A percentile compares a stretch with the other conserved stretches of the same genome.
Evolutionary conservation across 2,888 invertebrate genomes (phyloP).

Genomic region (Boloria selene): DNA sequence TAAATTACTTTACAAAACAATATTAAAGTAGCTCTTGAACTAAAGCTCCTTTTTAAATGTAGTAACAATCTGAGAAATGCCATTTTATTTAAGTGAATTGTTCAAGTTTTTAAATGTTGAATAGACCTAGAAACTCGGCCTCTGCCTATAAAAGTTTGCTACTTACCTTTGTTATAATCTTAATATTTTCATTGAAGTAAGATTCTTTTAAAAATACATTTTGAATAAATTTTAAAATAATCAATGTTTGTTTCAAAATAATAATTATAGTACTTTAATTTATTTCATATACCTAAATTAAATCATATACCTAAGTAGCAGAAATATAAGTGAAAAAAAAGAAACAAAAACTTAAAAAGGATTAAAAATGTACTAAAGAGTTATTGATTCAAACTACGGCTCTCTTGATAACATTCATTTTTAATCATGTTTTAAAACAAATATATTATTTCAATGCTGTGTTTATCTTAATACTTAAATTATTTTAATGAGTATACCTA

Average conservation of each 20-base stretch:
- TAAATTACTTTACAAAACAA: not conserved
- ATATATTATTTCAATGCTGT: too few relatives aligned
- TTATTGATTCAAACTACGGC: too few relatives aligned
- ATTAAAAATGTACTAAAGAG: too few relatives aligned
- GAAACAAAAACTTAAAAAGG: too few relatives aligned
- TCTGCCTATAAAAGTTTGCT: conserved; percentile 14
- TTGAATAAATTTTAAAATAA: conserved; percentile 1
- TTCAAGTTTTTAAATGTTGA: conserved; percentile 19
- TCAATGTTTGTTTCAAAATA: not conserved
- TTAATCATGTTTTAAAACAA: too few relatives aligned
- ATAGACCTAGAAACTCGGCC: conserved; percentile 17
- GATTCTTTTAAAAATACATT: conserved; percentile 12
- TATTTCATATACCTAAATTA: too few relatives aligned
- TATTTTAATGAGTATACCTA: too few relatives aligned
- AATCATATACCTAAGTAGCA: not conserved
- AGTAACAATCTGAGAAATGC: conserved; percentile 15
- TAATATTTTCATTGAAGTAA: conserved; percentile 14
- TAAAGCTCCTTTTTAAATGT: conserved; percentile 3
- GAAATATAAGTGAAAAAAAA: too few relatives aligned
- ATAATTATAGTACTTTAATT: not conserved
- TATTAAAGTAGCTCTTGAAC: not conserved
- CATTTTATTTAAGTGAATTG: conserved; percentile 18
- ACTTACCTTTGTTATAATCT: conserved; percentile 11
- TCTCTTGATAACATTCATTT: too few relatives aligned
- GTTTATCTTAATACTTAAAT: too few relatives aligned